Evolutionary conservation across 2,888 invertebrate species (phyloP), one percentile per base, ranked within the genome.

Genomic region (Yponomeuta plumbellus): DNA sequence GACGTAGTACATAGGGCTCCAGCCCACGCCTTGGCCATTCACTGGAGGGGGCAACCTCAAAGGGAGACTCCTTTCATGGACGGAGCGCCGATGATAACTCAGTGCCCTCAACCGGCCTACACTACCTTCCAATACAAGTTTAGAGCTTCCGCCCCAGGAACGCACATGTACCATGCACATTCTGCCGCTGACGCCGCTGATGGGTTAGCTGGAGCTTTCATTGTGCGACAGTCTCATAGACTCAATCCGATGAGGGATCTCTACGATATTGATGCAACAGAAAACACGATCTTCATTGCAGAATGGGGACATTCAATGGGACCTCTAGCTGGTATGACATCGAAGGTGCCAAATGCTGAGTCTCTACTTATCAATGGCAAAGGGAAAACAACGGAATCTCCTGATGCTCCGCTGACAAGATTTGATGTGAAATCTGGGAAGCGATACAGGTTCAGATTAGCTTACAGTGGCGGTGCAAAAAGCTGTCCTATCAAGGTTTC

Each of bases 41-140:
- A 97, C 81, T 97, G 96, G 96, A 93, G 96, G 70, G 97, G 96
- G 0, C 96, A 96, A 71, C 94, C 94, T 74, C 78, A 92, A 83
- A 82, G 93, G 70, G 93, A 89, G 86, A 93, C 95, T 11, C 95
- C 95, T 0, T 94, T 93, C 76, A 95, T 95, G 95, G 96, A 96
- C 71, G 96, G 96, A 62, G 94, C 94, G n/a, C 94, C 95, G 0
- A 93, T 95, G 92, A 85, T 96, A 66, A 95, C 95, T 0, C 96
- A 96, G 80, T 96, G 95, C 73, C 95, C 95, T 0, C 95, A 96
- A 74, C 92, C 93, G 0, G 94, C 95, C 61, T 94, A 94, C 76
- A 94, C 94, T 2, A 94, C 94, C 13, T 96, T 96, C 82, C 95
- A 95, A 75, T 96, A 96, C 79, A 94, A 94, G 80, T 96, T 96